Percentiles rank a stretch among this genome's conserved stretches.
These are phyloP conservation scores for Acanthosepion esculentum DNA, from an alignment of 2,888 invertebrate species.

Conservation along the genomic window DNA sequence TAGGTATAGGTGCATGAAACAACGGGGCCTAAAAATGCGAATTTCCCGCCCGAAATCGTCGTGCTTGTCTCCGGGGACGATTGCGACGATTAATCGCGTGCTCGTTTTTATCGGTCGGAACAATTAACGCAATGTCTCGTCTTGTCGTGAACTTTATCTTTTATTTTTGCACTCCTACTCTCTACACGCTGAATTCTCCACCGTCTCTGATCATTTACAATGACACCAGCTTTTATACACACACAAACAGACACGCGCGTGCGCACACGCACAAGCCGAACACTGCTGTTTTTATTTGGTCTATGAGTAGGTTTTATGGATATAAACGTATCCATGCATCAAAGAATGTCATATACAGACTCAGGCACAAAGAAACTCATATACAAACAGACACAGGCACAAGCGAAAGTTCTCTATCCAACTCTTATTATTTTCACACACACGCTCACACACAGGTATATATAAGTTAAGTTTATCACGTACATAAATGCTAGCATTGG, in stretches of 20 bases:
- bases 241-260: not conserved
- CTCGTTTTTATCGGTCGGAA: not conserved
- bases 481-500: too few relatives aligned
- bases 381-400: too few relatives aligned
- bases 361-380: too few relatives aligned
- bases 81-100: not conserved
- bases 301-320: too few relatives aligned
- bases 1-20: not conserved
- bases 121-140: conserved; percentile 1
- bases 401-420: too few relatives aligned
- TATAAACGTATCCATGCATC: too few relatives aligned
- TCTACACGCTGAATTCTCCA: not conserved
- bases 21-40: not conserved
- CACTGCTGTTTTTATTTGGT: too few relatives aligned
- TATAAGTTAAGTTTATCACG: too few relatives aligned
- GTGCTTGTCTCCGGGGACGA: not conserved
- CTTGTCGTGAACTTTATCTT: not conserved
- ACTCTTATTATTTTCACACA: not conserved
- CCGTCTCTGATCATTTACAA: not conserved
- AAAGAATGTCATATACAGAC: too few relatives aligned
- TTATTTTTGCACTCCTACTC: not conserved
- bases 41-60: not conserved
- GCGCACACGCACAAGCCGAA: too few relatives aligned
- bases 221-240: not conserved
- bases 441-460: too few relatives aligned